Percentiles rank a stretch among this genome's conserved stretches.
Evolutionary conservation across 1,140 invertebrate genomes (phyloP).

Genomic region (Probaryconus sp.): DNA sequence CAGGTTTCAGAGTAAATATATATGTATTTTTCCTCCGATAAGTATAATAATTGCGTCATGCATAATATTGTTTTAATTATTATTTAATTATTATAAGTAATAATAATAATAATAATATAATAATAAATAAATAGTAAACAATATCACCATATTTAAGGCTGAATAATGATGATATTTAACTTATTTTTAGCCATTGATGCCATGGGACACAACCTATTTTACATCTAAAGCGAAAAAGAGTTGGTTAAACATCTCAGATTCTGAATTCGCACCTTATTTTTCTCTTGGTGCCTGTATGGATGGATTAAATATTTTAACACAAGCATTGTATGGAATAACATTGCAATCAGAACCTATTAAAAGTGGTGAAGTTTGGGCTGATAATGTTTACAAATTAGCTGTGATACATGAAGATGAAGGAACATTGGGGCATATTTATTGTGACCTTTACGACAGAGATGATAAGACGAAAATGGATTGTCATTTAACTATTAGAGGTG

Average conservation of each 20-base stretch:
- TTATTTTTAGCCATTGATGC: constrained; percentile 78
- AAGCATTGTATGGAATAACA: constrained; percentile 88
- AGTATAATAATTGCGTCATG: no score
- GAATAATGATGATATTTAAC: constrained; percentile 10
- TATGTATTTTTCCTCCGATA: not conserved
- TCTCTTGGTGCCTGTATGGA: constrained; percentile 97
- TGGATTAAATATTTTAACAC: constrained; percentile 91
- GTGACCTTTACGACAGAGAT: constrained; percentile 94
- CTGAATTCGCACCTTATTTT: constrained; percentile 92
- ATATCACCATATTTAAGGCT: no score
- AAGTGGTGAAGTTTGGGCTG: constrained; percentile 89
- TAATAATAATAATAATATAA: not conserved
- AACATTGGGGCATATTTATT: constrained; percentile 96
- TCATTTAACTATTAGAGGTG: constrained; percentile 98
- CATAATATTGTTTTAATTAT: no score
- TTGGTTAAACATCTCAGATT: constrained; percentile 82
- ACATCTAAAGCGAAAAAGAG: constrained; percentile 84
- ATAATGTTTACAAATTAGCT: constrained; percentile 92
- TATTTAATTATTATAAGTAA: constrained; percentile 1
- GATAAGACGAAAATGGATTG: constrained; percentile 98
- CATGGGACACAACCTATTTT: constrained; percentile 93
- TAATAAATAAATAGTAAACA: no score
- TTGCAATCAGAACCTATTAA: constrained; percentile 83
- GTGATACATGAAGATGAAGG: constrained; percentile 88
- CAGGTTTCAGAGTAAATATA: constrained; percentile 13